Evolutionary conservation across 2,888 invertebrate genomes (phyloP), one percentile per base, ranked within the genome.

Genomic region (Idaea biselata): DNA sequence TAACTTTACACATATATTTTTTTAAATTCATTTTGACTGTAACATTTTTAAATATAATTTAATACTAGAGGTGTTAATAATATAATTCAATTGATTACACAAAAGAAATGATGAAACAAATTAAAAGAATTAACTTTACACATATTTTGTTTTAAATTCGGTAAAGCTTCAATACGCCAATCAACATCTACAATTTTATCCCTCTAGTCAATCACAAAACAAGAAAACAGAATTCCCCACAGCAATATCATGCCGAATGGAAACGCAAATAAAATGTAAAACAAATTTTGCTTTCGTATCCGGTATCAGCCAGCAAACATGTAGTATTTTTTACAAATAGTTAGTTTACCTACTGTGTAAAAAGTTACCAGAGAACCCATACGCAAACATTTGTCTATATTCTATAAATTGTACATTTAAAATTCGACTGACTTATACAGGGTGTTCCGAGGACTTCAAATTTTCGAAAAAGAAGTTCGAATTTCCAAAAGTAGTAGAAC

Each of bases 231-330:
- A 25, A 14, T 44, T 33, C 11, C 44, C 44, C 60, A 63, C 61
- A 63, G 62, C 55, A 63, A 57, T 60, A 55, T 33, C 58, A 58
- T 17, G 57, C 18, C 44, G 7, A 18, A 54, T 18, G 55, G 18
- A 57, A 18, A 25, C n/a, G 18, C 11, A 16, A 57, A n/a, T 7
- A 56, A 44, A 44, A 44, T 16, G 25, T 14, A 54, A 56, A 61
- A 63, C 54, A 55, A 54, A 54, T 54, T 54, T 44, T 44, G 44
- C 61, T 63, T 62, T 64, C 58, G 55, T 61, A 68, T 69, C 56
- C 61, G 55, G 60, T 63, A 63, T 71, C 44, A 44, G 44, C 44
- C 14, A 44, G 14, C 44, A 44, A 8, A 44, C 44, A 44, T 44
- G 44, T 44, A 44, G 44, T 44, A 8, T 44, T 44, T 44, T 44